Evolutionary conservation across 2,888 invertebrate species (phyloP).

Genomic region (Euzophera pinguis): DNA sequence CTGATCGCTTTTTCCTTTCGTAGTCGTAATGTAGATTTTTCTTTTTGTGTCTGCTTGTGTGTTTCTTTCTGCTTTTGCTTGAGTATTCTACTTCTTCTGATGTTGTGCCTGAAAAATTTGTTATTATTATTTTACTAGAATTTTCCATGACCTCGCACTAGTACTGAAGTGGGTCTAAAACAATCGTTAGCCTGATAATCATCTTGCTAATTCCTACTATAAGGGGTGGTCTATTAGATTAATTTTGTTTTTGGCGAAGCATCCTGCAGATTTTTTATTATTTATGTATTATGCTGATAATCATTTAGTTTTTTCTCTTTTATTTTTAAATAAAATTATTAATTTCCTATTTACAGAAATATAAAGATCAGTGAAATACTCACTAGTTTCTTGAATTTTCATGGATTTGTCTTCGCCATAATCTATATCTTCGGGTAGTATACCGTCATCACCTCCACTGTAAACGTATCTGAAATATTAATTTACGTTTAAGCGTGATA

Average conservation of each 20-base stretch:
- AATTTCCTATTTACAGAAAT: too few species aligned
- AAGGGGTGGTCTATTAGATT: too few species aligned
- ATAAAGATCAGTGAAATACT: background rate
- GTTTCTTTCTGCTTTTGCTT: conserved; percentile 14
- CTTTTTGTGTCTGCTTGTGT: conserved; percentile 24
- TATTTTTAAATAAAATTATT: too few species aligned
- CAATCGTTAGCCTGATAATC: too few species aligned
- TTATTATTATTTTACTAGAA: background rate
- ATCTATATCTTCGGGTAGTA: conserved; percentile 53
- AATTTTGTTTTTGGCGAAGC: too few species aligned
- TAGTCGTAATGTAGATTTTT: conserved; percentile 21
- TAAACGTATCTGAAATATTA: conserved; percentile 54
- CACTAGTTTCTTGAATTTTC: conserved; percentile 16
- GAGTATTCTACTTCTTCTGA: conserved; percentile 41
- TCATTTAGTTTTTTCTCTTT: too few species aligned
- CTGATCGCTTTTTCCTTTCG: conserved; percentile 40
- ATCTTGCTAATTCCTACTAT: too few species aligned
- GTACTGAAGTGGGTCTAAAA: too few species aligned
- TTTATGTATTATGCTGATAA: too few species aligned
- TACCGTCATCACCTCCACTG: conserved; percentile 61
- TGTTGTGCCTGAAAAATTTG: conserved; percentile 25
- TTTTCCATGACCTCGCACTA: too few species aligned
- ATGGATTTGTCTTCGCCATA: conserved; percentile 37
- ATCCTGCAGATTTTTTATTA: too few species aligned
- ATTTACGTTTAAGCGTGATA: background rate